Conservation (phyloP, 2,797 vertebrate genomes). For the Melanogrammus aeglefinus region DNA sequence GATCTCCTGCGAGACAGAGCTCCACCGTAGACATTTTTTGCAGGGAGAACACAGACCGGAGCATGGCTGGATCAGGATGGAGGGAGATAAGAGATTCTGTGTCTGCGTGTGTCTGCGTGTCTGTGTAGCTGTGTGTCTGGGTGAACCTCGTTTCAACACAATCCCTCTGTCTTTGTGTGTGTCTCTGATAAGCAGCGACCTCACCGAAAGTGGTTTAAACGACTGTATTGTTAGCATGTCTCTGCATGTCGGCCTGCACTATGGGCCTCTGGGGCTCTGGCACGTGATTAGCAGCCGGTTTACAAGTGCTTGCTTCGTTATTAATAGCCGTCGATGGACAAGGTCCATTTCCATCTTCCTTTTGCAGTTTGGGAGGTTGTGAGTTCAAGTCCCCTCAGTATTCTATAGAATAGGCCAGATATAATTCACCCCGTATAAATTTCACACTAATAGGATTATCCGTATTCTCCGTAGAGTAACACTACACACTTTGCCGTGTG, state of each 20-base stretch:
- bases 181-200: conserved; percentile 51
- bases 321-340: conserved; percentile 38
- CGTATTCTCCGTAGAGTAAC: conserved; percentile 3
- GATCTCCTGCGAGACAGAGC: conserved; percentile 61
- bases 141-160: background rate
- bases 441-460: conserved; percentile 29
- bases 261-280: conserved; percentile 37
- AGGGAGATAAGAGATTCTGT: background rate
- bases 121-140: background rate
- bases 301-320: conserved; percentile 38
- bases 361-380: conserved; percentile 23
- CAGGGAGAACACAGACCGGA: conserved; percentile 40
- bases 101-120: no score
- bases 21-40: conserved; percentile 66
- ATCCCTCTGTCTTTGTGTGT: conserved; percentile 28
- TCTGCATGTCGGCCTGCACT: conserved; percentile 28
- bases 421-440: conserved; percentile 39
- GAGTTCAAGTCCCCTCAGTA: conserved; percentile 39
- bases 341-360: conserved; percentile 31
- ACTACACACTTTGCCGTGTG: background rate
- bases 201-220: conserved; percentile 52
- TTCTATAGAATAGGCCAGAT: conserved; percentile 20
- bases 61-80: conserved; percentile 57
- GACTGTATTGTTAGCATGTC: conserved; percentile 43
- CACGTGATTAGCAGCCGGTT: conserved; percentile 45